Conservation (phyloP, 2,888 invertebrate genomes). For the Unio pictorum region DNA sequence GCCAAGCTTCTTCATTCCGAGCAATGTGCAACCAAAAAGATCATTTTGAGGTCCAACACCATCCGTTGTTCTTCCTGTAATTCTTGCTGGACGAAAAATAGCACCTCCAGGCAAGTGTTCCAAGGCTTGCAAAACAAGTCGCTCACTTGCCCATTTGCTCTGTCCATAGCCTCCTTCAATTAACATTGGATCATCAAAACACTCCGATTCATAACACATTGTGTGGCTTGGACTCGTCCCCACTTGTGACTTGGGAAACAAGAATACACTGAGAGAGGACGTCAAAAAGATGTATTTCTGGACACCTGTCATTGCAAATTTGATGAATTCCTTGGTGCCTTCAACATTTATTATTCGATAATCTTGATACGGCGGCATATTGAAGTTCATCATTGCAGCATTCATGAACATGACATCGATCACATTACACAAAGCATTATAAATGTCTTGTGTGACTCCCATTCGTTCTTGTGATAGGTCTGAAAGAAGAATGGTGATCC, state of each 20-base stretch:
- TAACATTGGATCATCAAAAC: slow-evolving; percentile 38
- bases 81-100: slow-evolving; percentile 49
- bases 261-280: slow-evolving; percentile 50
- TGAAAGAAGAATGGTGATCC: slow-evolving; percentile 48
- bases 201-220: slow-evolving; percentile 36
- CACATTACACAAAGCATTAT: slow-evolving; percentile 35
- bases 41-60: slow-evolving; percentile 49
- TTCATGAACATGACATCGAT: slow-evolving; percentile 52
- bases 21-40: slow-evolving; percentile 40
- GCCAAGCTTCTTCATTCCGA: slow-evolving; percentile 45
- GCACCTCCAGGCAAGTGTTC: slow-evolving; percentile 50
- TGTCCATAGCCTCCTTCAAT: slow-evolving; percentile 51
- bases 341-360: slow-evolving; percentile 45
- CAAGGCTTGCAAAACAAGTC: slow-evolving; percentile 45
- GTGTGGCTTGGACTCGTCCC: slow-evolving; percentile 6
- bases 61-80: slow-evolving; percentile 40
- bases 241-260: slow-evolving; percentile 35
- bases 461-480: slow-evolving; percentile 43
- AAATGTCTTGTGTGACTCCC: slow-evolving; percentile 47
- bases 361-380: slow-evolving; percentile 44
- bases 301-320: slow-evolving; percentile 43
- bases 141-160: slow-evolving; percentile 56
- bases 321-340: slow-evolving; percentile 48
- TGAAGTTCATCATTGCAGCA: slow-evolving; percentile 55
- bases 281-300: slow-evolving; percentile 49